phyloP scores from a whole-genome alignment of 2,888 invertebrate genomes.

The Pterobdella sp. region DNA sequence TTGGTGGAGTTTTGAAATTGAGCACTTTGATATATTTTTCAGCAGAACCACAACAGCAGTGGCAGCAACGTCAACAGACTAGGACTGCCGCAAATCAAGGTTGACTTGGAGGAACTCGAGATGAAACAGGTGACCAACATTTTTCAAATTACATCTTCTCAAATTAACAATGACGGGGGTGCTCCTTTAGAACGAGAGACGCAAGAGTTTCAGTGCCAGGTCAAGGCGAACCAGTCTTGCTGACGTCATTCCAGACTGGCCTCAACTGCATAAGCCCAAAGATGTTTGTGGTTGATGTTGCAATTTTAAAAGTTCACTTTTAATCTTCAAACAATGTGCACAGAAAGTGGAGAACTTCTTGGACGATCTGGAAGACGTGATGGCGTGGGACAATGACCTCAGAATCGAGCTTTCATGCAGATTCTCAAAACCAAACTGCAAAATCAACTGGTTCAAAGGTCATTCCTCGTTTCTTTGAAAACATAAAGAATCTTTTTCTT shows the following conservation, averaged over 20 bases:
- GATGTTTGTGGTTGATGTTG: neutral
- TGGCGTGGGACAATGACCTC: constrained; percentile 92
- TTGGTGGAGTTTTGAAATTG: neutral
- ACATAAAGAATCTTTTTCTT: neutral
- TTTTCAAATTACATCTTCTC: neutral
- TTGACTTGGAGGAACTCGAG: constrained; percentile 1
- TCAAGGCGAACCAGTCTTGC: constrained; percentile 76
- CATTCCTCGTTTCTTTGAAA: constrained; percentile 40
- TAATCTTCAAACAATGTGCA: neutral
- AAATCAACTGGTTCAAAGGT: constrained; percentile 53
- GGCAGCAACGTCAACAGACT: neutral
- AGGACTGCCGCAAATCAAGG: neutral
- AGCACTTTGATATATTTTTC: neutral
- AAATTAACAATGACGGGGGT: too few relatives aligned
- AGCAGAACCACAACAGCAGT: neutral
- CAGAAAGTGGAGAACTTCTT: constrained; percentile 60
- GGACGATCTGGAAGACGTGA: constrained; percentile 85
- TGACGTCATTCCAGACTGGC: constrained; percentile 94
- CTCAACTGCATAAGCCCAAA: constrained; percentile 58
- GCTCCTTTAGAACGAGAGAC: constrained; percentile 13
- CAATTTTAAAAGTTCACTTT: neutral
- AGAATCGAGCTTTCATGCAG: constrained; percentile 84
- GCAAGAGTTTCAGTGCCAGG: constrained; percentile 16
- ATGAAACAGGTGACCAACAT: neutral
- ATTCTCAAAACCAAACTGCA: constrained; percentile 84